Percentiles rank a stretch among this genome's conserved stretches.
Conservation (phyloP, 1,140 invertebrate genomes). For the Asbolus verrucosus region DNA sequence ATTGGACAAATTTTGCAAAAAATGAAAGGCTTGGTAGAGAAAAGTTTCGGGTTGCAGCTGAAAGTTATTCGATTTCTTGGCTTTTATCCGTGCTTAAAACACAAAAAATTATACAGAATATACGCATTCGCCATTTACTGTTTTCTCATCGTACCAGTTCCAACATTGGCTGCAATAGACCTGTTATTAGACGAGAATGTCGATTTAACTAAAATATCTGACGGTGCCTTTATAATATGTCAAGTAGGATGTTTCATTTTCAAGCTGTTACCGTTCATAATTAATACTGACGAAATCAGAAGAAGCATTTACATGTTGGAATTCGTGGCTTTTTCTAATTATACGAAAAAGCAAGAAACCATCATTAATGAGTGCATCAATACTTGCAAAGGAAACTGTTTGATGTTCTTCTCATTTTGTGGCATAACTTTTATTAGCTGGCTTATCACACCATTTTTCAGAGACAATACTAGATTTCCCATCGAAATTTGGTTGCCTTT, state of each 20-base stretch:
- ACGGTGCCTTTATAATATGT: constrained; percentile 16
- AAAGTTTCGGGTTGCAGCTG: neutral
- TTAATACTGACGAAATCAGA: neutral
- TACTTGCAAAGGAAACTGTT: neutral
- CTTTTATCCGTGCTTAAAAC: constrained; percentile 23
- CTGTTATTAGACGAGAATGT: neutral
- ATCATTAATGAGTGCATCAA: constrained; percentile 1
- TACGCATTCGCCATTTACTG: constrained; percentile 20
- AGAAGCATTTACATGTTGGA: constrained; percentile 14
- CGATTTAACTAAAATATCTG: constrained; percentile 1
- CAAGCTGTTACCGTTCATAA: constrained; percentile 18
- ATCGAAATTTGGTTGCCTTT: constrained; percentile 20
- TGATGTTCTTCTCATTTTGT: neutral
- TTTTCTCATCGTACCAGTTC: constrained; percentile 10
- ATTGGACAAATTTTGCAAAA: no score
- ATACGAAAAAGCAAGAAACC: constrained; percentile 19
- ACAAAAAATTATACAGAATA: constrained; percentile 23
- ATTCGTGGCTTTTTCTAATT: constrained; percentile 2
- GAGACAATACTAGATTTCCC: neutral
- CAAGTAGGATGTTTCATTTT: constrained; percentile 18
- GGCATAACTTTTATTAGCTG: neutral
- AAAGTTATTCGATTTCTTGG: constrained; percentile 21
- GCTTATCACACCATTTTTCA: neutral
- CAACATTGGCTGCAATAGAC: constrained; percentile 1
- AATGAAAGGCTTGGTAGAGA: no score